Base-by-base conservation (phyloP, 64 coral and sea anemone species). In the Stichodactyla mertensii region DNA sequence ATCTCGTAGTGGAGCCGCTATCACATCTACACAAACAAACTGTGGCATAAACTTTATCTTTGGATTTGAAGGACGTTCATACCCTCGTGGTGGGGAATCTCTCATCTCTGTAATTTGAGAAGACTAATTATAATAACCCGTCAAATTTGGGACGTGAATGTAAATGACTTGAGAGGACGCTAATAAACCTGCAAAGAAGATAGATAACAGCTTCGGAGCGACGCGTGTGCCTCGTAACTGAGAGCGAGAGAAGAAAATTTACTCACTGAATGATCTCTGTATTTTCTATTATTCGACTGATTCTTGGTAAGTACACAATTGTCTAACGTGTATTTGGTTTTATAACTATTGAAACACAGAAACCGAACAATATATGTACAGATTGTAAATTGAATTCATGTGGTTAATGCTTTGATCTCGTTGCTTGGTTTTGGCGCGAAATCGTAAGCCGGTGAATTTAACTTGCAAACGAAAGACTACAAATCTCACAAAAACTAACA, bases 161-260 rank as follows among this genome's bases (percentile, higher is more conserved):
- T 74, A 74, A 74, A 36, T 31, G 69, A 28, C 69, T 70, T 74
- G 6, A 74, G 69, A 74, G 69, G 26, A 31, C 69, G 69, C 69
- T 74, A 74, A n/a, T 74, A 74, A 31, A 74, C 22, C 69, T 74
- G 27, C 20, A 74, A 66, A n/a, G 15, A 66, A 66, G 62, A 74
- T 15, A 58, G 56, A 58, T 74, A 74, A 74, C 69, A 74, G 8
- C 69, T 27, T 74, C 10, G 2, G 23, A 27, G 69, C n/a, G 64
- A 23, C n/a, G 69, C 24, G 69, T 23, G 69, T 74, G 69, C 69
- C 69, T 27, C 11, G 69, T 66, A 11, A 58, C 8, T 15, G 14
- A 45, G 36, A 45, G 36, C 62, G 4, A n/a, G 23, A 26, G 69
- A 74, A 74, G 23, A 66, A 31, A 13, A 1, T 28, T 74, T 23